phyloP scores from a whole-genome alignment of 2,797 vertebrate genomes.

The Trematomus bernacchii region DNA sequence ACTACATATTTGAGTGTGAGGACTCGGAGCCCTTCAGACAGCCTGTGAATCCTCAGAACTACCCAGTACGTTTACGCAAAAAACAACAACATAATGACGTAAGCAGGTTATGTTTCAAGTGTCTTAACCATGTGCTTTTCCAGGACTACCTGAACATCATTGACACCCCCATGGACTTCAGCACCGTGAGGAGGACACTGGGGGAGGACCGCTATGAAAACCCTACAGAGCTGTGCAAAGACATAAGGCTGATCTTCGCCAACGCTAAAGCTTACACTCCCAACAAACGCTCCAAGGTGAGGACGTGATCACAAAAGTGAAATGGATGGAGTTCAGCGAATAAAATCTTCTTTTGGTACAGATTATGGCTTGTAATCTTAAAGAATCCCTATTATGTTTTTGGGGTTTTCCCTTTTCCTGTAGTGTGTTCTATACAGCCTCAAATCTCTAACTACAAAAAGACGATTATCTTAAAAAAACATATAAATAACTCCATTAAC shows the following conservation, averaged over 20 bases:
- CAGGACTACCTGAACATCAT: slow-evolving; percentile 96
- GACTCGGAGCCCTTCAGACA: slow-evolving; percentile 97
- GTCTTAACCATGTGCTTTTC: slow-evolving; percentile 16
- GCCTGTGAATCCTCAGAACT: slow-evolving; percentile 93
- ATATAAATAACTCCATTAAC: too few relatives aligned
- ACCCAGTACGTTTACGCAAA: slow-evolving; percentile 87
- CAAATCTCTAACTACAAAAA: too few relatives aligned
- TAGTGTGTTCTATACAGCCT: too few relatives aligned
- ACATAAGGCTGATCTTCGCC: slow-evolving; percentile 94
- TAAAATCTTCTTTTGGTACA: background rate
- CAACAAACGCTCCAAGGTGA: slow-evolving; percentile 97
- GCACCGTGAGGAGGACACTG: slow-evolving; percentile 90
- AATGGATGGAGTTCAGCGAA: background rate
- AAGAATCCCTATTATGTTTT: too few relatives aligned
- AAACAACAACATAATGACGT: background rate
- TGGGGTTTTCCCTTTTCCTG: too few relatives aligned
- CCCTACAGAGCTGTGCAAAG: slow-evolving; percentile 95
- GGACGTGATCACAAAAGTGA: background rate
- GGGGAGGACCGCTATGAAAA: slow-evolving; percentile 93
- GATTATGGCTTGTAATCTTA: background rate
- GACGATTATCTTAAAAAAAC: too few relatives aligned
- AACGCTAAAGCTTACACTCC: slow-evolving; percentile 98
- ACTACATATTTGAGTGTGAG: slow-evolving; percentile 95
- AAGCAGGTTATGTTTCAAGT: background rate
- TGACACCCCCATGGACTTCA: slow-evolving; percentile 96